Base-by-base conservation (phyloP, 2,888 invertebrate species). In the Ormyrus labotus region DNA sequence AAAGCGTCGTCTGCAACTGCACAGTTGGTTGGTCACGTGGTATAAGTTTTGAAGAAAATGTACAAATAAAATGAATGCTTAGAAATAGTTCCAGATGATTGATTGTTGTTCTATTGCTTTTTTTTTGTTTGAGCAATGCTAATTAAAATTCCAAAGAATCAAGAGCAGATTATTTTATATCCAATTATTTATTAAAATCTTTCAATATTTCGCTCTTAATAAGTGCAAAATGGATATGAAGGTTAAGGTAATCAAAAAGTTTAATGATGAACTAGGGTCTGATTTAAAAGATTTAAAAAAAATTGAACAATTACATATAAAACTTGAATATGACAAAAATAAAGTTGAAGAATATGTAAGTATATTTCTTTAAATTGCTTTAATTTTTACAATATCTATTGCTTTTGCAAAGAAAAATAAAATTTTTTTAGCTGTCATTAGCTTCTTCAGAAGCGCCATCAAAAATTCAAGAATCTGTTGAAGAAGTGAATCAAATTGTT, bases 401-500 rank as follows among this genome's bases (percentile, higher is more conserved):
- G 11, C 0, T 11, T 63, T 45, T 34, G 34, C 4, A 34, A 34
- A 34, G 34, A 1, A 47, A 11, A 6, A 45, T 53, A n/a, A 63
- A 75, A 72, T 81, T 80, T 86, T 84, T 91, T 47, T 87, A 96
- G 95, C 88, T 96, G 51, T 93, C 94, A 83, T 90, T 93, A 87
- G 93, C 92, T 11, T 94, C 93, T 85, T 92, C 92, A 84, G 93
- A 94, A 85, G 93, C 93, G n/a, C 93, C 93, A 3, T 93, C 93
- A 13, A 94, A 93, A 87, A 91, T 95, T 61, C 92, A 93, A 85
- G 91, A 92, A n/a, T 93, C 94, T 0, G 91, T 95, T n/a, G 91
- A 93, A 82, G 93, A 93, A 84, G 93, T 95, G 9, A 93, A 94
- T 85, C 90, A 92, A 83, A 90, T 92, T 57, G 89, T 91, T 81